A percentile compares a stretch with the other conserved stretches of the same genome.
phyloP scores from a whole-genome alignment of 2,797 vertebrate species.

The Nothura maculosa region DNA sequence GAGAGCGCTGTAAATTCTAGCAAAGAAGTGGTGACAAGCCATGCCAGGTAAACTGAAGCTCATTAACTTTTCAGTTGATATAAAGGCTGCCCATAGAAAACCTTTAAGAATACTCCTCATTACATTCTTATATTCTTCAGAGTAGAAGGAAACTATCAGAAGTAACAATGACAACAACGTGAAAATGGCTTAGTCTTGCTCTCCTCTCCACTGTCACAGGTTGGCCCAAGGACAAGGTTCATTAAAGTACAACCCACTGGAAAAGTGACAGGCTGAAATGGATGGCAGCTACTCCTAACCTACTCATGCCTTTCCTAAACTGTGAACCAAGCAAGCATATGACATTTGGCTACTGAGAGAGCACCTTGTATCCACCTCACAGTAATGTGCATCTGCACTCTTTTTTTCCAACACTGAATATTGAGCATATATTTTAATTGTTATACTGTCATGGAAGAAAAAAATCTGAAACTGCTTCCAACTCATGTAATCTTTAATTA shows the following conservation, averaged over 20 bases:
- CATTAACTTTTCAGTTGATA: neutral
- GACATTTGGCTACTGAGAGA: neutral
- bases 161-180: neutral
- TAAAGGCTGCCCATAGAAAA: neutral
- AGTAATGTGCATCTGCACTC: neutral
- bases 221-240: neutral
- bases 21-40: neutral
- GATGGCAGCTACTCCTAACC: neutral
- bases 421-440: neutral
- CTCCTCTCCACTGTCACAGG: neutral
- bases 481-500: neutral
- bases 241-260: neutral
- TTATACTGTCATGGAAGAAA: neutral
- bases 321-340: neutral
- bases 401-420: neutral
- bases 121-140: too few species aligned
- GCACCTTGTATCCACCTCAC: neutral
- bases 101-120: neutral
- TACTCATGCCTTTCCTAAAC: neutral
- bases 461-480: rapidly evolving
- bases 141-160: neutral
- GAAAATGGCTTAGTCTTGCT: neutral
- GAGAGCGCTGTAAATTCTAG: neutral
- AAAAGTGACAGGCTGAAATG: neutral
- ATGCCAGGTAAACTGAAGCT: neutral